phyloP scores from a whole-genome alignment of 1,140 invertebrate species.

The Formica exsecta region DNA sequence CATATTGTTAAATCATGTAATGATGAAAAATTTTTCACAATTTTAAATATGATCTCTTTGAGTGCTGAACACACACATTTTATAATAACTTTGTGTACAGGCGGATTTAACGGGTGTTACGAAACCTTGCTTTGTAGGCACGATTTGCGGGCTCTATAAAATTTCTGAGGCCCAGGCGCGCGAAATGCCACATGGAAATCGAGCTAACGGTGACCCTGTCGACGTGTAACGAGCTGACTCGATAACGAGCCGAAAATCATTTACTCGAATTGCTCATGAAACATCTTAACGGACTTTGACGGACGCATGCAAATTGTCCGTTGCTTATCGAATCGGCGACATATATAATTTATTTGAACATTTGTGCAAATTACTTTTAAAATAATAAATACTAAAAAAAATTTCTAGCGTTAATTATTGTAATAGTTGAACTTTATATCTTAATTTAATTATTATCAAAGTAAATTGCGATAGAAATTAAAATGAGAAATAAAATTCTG shows the following conservation, averaged over 20 bases:
- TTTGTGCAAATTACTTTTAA: neutral
- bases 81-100: neutral
- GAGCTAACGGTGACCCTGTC: slow-evolving; percentile 31
- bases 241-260: slow-evolving; percentile 42
- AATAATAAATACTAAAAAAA: neutral
- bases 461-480: neutral
- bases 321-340: neutral
- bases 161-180: slow-evolving; percentile 16
- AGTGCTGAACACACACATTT: neutral
- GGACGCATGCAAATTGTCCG: neutral
- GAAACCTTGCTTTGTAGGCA: slow-evolving; percentile 21
- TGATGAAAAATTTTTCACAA: neutral
- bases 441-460: neutral
- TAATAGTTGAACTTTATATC: too few species aligned
- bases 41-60: neutral
- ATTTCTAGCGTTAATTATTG: too few species aligned
- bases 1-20: neutral
- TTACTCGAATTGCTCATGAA: slow-evolving; percentile 1
- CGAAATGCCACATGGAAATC: slow-evolving; percentile 19
- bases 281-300: neutral
- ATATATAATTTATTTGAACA: neutral
- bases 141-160: slow-evolving; percentile 36
- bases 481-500: neutral
- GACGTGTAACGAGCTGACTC: slow-evolving; percentile 25
- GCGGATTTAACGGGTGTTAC: slow-evolving; percentile 17